Conservation (phyloP, 2,113 vertebrate genomes). For the Petrocephalus zakoni region DNA sequence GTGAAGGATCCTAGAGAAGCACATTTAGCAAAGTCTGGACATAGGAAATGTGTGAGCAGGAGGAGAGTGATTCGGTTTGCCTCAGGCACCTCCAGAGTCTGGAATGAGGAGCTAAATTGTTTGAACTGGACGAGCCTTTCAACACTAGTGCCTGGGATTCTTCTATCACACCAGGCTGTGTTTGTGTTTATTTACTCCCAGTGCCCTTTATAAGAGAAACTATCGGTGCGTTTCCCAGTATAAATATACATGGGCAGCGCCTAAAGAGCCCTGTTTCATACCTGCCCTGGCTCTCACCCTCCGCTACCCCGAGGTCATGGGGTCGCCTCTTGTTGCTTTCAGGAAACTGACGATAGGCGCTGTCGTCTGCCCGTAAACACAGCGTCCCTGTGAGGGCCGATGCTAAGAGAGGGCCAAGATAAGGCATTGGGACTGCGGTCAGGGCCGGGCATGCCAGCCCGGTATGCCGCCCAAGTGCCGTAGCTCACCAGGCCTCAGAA, state of each 20-base stretch:
- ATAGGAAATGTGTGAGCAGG: neutral
- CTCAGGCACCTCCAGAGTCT: slow-evolving; percentile 51
- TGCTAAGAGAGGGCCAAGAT: slow-evolving; percentile 67
- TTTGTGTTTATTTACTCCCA: slow-evolving; percentile 25
- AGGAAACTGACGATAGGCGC: slow-evolving; percentile 79
- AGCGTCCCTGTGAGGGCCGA: slow-evolving; percentile 51
- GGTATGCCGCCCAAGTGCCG: slow-evolving; percentile 43
- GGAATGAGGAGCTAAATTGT: slow-evolving; percentile 55
- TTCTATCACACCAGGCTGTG: slow-evolving; percentile 23
- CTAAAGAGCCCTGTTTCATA: slow-evolving; percentile 14
- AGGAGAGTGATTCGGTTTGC: slow-evolving; percentile 33
- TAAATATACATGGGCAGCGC: slow-evolving; percentile 46
- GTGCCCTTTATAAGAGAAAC: slow-evolving; percentile 31
- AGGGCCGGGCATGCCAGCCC: slow-evolving; percentile 50
- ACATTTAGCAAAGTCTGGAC: neutral
- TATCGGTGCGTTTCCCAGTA: slow-evolving; percentile 23
- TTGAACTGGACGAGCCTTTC: slow-evolving; percentile 38
- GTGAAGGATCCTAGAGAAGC: neutral
- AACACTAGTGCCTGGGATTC: slow-evolving; percentile 37
- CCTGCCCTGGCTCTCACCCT: slow-evolving; percentile 63
- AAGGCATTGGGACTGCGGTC: slow-evolving; percentile 57
- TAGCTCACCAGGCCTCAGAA: slow-evolving; percentile 48
- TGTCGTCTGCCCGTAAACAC: slow-evolving; percentile 79
- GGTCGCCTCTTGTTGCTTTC: slow-evolving; percentile 72
- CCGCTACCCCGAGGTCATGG: slow-evolving; percentile 52